Conservation (phyloP, 2,888 invertebrate genomes). For the Acanthosepion esculentum region DNA sequence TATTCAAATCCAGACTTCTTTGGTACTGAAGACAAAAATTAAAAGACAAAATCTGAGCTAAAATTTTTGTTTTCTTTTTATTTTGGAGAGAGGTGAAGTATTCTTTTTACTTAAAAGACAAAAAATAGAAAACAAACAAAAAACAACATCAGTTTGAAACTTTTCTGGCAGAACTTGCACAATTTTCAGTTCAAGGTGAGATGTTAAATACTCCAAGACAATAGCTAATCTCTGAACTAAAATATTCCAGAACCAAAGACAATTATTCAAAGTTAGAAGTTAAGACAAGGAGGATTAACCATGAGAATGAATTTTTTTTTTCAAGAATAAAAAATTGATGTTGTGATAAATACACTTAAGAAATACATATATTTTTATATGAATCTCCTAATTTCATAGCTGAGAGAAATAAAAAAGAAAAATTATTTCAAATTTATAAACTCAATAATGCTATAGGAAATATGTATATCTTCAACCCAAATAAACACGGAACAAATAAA, state of each 20-base stretch:
- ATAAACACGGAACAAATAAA: too few species aligned
- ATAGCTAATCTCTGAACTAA: not conserved
- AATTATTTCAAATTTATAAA: too few species aligned
- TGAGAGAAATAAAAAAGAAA: too few species aligned
- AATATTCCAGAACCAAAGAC: not conserved
- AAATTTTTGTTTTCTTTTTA: not conserved
- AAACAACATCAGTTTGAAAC: not conserved
- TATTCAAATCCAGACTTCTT: conserved; percentile 21
- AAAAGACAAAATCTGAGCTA: not conserved
- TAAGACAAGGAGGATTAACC: not conserved
- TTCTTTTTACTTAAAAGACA: not conserved
- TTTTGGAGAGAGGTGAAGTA: not conserved
- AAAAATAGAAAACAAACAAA: not conserved
- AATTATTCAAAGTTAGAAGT: not conserved
- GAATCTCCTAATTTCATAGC: too few species aligned
- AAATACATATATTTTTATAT: not conserved
- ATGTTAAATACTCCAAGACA: not conserved
- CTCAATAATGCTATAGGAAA: too few species aligned
- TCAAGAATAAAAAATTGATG: too few species aligned
- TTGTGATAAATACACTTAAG: not conserved
- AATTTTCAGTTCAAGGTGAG: conserved; percentile 21
- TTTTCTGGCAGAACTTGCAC: not conserved
- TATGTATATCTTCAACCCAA: too few species aligned
- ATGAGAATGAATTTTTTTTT: not conserved
- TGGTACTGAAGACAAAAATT: not conserved